Evolutionary conservation across 1,140 invertebrate species (phyloP).

Genomic region (Paraescarpia echinospica): DNA sequence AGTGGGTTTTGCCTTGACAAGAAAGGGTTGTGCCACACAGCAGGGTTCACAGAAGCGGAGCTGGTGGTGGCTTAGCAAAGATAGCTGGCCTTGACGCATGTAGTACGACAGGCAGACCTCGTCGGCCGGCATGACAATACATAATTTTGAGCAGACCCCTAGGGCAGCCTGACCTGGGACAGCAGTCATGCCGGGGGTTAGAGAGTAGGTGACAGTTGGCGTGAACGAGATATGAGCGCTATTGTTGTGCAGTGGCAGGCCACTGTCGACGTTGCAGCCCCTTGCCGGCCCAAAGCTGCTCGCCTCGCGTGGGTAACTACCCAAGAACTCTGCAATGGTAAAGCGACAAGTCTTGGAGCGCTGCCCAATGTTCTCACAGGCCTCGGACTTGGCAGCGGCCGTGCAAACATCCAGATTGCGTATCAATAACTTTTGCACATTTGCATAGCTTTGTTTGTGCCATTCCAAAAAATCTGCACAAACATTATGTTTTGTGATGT

Average conservation of each 20-base stretch:
- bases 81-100: background rate
- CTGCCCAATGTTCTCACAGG: background rate
- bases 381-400: too few relatives aligned
- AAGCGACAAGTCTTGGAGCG: background rate
- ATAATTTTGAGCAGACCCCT: background rate
- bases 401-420: background rate
- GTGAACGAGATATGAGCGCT: slow-evolving; percentile 11
- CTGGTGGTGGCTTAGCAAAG: background rate
- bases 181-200: slow-evolving; percentile 9
- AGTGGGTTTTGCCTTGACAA: background rate
- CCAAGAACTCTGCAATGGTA: slow-evolving; percentile 8
- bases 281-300: slow-evolving; percentile 15
- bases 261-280: slow-evolving; percentile 11
- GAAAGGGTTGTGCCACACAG: background rate
- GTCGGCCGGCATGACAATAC: too few relatives aligned
- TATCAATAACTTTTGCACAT: background rate
- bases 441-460: background rate
- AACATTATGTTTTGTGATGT: background rate
- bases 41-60: background rate
- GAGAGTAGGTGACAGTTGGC: slow-evolving; percentile 15
- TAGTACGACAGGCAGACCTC: background rate
- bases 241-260: slow-evolving; percentile 12
- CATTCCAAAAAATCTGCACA: background rate
- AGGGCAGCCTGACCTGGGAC: slow-evolving; percentile 12
- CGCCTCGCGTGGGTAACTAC: slow-evolving; percentile 8